phyloP scores from a whole-genome alignment of 2,797 vertebrate species.

The Pseudopleuronectes americanus region DNA sequence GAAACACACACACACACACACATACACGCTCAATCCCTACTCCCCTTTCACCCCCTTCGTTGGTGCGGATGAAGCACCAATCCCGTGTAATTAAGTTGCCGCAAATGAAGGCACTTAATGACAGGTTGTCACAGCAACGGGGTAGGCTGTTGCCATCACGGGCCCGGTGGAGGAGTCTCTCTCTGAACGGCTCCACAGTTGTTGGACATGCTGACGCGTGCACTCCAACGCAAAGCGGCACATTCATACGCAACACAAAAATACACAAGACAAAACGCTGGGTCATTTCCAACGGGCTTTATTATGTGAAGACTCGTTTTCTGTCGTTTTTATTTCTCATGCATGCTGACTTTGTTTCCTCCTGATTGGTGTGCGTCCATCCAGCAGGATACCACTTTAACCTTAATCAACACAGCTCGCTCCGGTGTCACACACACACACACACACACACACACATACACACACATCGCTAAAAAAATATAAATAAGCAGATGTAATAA shows the following conservation, averaged over 20 bases:
- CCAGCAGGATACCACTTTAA: neutral
- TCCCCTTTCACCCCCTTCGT: neutral
- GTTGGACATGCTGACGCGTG: slow-evolving; percentile 33
- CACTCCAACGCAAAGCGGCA: neutral
- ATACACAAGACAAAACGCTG: neutral
- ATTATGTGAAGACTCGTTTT: neutral
- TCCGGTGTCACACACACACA: neutral
- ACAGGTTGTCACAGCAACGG: slow-evolving; percentile 69
- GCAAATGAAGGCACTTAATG: slow-evolving; percentile 64
- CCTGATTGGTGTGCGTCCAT: neutral
- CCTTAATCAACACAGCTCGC: neutral
- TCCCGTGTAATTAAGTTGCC: slow-evolving; percentile 66
- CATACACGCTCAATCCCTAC: neutral
- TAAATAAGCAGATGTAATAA: slow-evolving; percentile 5
- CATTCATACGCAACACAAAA: neutral
- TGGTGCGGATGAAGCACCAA: slow-evolving; percentile 13
- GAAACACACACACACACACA: neutral
- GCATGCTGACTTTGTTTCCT: neutral
- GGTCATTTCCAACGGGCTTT: slow-evolving; percentile 1
- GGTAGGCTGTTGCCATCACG: slow-evolving; percentile 45
- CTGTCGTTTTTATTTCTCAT: neutral
- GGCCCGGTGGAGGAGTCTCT: slow-evolving; percentile 37
- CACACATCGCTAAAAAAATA: neutral
- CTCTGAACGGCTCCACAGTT: slow-evolving; percentile 46
- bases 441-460: neutral